Evolutionary conservation across 2,888 invertebrate genomes (phyloP), one percentile per base, ranked within the genome.

Genomic region (Mactromeris polynyma): DNA sequence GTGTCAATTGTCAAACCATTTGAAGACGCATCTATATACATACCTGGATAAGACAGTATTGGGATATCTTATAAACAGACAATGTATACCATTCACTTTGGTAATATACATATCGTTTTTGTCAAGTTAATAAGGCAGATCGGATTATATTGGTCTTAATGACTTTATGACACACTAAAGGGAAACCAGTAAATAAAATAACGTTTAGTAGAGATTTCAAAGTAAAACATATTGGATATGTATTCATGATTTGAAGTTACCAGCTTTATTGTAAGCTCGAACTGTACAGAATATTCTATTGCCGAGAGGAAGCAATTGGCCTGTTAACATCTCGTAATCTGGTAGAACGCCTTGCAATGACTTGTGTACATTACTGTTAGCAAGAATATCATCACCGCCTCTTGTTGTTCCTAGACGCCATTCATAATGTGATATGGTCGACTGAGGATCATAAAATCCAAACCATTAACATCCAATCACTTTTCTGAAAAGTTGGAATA

Each of bases 381-480:
- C 0, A 14, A 93, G 58, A n/a, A 94, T 85, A 64, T 94, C 89
- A 80, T 85, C 87, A 21, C 79, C 84, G n/a, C 93, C 93, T 3
- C 82, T 73, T 0, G 73, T 79, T 31, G 92, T 94, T n/a, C 94
- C 94, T 46, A 91, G 92, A 38, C 93, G 80, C 94, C 94, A 94
- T 14, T 88, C 86, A 46, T 92, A 94, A 38, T 91, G 84, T 0
- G 88, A 89, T 42, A 94, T 86, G n/a, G 90, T 91, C n/a, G 93
- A 93, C 73, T 94, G 92, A 4, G 93, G 90, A 77, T 94, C 94
- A 33, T 83, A 69, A 87, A 94, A 94, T 19, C 94, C 93, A 81
- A 87, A 88, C 93, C 93, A 94, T 78, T 91, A 82, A 64, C 91
- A 92, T 1, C 91, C 93, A 21, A 94, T 21, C 51, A 90, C 91